Evolutionary conservation across 2,888 invertebrate species (phyloP), one percentile per base, ranked within the genome.

Genomic region (Blastobasis lacticolella): DNA sequence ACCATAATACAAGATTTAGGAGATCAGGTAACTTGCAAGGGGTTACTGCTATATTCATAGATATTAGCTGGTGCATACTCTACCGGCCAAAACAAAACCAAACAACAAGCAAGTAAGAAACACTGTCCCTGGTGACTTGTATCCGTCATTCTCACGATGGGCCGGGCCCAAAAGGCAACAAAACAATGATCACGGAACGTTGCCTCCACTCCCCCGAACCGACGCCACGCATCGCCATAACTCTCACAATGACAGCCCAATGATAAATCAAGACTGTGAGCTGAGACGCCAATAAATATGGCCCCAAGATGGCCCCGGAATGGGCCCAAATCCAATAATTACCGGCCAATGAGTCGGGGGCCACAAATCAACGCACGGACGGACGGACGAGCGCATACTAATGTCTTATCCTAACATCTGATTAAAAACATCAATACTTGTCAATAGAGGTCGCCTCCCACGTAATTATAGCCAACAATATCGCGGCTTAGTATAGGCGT

Each of bases 351-450:
- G 86, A 84, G 83, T 79, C 82, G 79, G 64, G 73, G 77, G 77
- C 83, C 68, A 85, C 84, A 86, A 87, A 86, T 84, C 86, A 85
- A 79, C 69, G 5, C 42, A n/a, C 9, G 7, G 42, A 42, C 42
- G 7, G 42, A 42, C 42, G 42, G 9, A 42, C 42, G 5, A 5
- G 67, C 79, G 81, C 84, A 84, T 84, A 84, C 85, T 81, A 85
- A 87, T 84, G 84, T 75, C 81, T 81, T 83, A 84, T 84, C 87
- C 87, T 86, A 85, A 85, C 85, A 86, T 88, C 85, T 84, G 87
- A 88, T 88, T 87, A 86, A 87, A 87, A 81, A 80, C 88, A 88
- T 88, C 88, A 85, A 88, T 88, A 86, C 83, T 81, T 86, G 87
- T 85, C 88, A 83, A 82, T 84, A 81, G 81, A 81, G 80, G 79